phyloP scores from a whole-genome alignment of 2,797 vertebrate genomes.

The Lagodon rhomboides region DNA sequence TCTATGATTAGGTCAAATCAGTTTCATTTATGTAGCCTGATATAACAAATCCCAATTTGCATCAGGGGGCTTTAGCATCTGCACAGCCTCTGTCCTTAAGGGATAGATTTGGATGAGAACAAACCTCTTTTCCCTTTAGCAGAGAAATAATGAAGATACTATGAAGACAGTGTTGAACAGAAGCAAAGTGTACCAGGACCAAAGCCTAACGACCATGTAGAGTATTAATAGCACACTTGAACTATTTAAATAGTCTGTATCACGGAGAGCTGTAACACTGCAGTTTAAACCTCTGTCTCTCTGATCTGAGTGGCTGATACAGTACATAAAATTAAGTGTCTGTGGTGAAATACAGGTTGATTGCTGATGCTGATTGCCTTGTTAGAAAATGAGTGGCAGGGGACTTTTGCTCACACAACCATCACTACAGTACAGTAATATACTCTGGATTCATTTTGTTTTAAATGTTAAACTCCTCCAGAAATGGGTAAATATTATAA shows the following conservation, averaged over 20 bases:
- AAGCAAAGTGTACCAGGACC: slow-evolving; percentile 35
- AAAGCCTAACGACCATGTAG: slow-evolving; percentile 59
- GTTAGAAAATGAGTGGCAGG: no score
- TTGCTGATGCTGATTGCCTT: background rate
- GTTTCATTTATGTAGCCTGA: background rate
- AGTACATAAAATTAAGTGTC: background rate
- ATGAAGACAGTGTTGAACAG: background rate
- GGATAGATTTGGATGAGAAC: background rate
- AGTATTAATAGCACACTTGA: slow-evolving; percentile 74
- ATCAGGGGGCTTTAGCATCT: background rate
- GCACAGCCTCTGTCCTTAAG: background rate
- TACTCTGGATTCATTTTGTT: background rate
- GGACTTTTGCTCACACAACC: background rate
- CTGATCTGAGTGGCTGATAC: slow-evolving; percentile 13
- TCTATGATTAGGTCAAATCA: background rate
- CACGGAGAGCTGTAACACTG: slow-evolving; percentile 41
- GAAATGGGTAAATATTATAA: no score
- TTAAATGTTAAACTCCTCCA: no score
- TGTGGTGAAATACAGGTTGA: background rate
- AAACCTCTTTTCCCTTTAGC: background rate
- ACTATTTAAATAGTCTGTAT: slow-evolving; percentile 64
- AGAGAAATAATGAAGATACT: background rate
- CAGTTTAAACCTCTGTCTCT: slow-evolving; percentile 34
- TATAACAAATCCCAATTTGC: background rate
- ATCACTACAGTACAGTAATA: background rate